Percentiles rank a stretch among this genome's conserved stretches.
These are phyloP conservation scores for Nothura maculosa DNA, from an alignment of 2,797 vertebrate genomes.

Conservation along the genomic window DNA sequence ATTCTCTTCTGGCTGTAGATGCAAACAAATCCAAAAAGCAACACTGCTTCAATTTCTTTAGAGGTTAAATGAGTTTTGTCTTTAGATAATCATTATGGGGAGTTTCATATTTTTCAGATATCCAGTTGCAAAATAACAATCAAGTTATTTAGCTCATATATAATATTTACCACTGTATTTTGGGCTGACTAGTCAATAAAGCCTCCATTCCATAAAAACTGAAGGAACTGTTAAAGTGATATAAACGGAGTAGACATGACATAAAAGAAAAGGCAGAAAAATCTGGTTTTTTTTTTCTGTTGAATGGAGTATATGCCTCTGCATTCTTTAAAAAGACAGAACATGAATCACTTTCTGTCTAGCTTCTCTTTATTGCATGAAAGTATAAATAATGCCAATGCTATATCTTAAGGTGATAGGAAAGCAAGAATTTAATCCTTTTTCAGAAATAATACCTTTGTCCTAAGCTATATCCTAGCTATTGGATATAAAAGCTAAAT, in stretches of 20 bases:
- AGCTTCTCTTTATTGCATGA: conserved; percentile 22
- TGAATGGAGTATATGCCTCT: conserved; percentile 5
- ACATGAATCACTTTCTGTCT: conserved; percentile 40
- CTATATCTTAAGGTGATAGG: conserved; percentile 26
- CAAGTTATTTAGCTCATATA: conserved; percentile 38
- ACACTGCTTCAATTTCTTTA: not conserved
- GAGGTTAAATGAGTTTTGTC: not conserved
- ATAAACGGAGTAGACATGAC: conserved; percentile 3
- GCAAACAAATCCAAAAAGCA: not conserved
- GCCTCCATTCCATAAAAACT: conserved; percentile 8
- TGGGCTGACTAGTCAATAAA: conserved; percentile 52
- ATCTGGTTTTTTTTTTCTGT: not conserved
- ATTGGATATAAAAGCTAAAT: conserved; percentile 25
- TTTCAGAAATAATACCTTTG: conserved; percentile 10
- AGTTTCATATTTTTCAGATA: conserved; percentile 15
- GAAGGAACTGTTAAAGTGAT: conserved; percentile 46
- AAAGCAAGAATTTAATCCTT: conserved; percentile 36
- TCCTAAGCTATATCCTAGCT: conserved; percentile 15
- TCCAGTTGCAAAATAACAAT: conserved; percentile 32
- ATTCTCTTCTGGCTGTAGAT: not conserved
- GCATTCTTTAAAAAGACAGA: conserved; percentile 46
- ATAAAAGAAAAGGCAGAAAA: conserved; percentile 6
- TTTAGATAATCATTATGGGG: not conserved
- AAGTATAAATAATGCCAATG: conserved; percentile 38
- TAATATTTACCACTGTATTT: conserved; percentile 46